Evolutionary conservation across 64 coral and sea anemone species (phyloP).

Genomic region (Montipora efflorescens): DNA sequence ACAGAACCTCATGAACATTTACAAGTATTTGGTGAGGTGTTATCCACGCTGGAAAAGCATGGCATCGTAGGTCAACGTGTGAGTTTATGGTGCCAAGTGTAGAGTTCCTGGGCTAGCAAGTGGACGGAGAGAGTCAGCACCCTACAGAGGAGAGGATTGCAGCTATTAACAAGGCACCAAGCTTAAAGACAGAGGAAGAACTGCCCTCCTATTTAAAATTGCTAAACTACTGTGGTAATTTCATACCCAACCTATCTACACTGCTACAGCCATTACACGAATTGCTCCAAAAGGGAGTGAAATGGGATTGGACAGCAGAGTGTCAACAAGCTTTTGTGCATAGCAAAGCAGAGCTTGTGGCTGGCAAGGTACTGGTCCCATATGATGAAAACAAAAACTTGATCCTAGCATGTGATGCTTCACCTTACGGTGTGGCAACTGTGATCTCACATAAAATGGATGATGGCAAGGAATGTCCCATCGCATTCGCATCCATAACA

Average conservation of each 20-base stretch:
- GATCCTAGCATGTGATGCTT: slow-evolving; percentile 22
- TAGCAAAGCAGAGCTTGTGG: neutral
- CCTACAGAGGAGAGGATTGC: slow-evolving; percentile 19
- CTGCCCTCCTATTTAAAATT: slow-evolving; percentile 23
- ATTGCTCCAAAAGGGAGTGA: neutral
- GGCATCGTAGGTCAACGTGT: slow-evolving; percentile 48
- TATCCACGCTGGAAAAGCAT: slow-evolving; percentile 3
- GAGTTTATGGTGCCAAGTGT: slow-evolving; percentile 58
- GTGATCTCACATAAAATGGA: slow-evolving; percentile 7
- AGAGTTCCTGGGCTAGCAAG: slow-evolving; percentile 45
- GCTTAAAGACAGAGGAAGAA: neutral
- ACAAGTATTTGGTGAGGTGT: neutral
- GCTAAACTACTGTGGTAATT: neutral
- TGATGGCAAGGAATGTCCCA: neutral
- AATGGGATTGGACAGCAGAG: slow-evolving; percentile 4
- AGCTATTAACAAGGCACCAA: slow-evolving; percentile 43
- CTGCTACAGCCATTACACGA: slow-evolving; percentile 4
- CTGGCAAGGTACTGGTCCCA: slow-evolving; percentile 7
- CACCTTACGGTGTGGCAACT: slow-evolving; percentile 7
- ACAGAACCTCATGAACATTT: slow-evolving; percentile 27
- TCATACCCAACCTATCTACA: slow-evolving; percentile 13
- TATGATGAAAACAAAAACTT: neutral
- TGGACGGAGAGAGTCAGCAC: slow-evolving; percentile 22
- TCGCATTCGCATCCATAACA: slow-evolving; percentile 1
- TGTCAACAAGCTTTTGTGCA: neutral